These are phyloP conservation scores for Agrotis clavis DNA, from an alignment of 2,888 invertebrate genomes.

Conservation along the genomic window DNA sequence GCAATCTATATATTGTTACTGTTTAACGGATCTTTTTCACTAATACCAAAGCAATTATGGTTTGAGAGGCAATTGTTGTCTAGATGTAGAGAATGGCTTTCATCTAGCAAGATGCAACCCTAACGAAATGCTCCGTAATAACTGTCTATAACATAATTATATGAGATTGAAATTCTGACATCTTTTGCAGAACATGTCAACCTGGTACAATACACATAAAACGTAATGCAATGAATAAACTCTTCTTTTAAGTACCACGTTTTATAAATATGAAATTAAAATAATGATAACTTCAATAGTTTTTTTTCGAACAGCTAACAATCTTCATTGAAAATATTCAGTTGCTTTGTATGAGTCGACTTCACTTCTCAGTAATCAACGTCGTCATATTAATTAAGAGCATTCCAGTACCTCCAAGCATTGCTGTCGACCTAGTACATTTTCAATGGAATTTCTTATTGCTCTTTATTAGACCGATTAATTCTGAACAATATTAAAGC, in stretches of 20 bases:
- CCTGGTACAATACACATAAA: background rate
- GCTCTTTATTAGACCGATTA: slow-evolving; percentile 36
- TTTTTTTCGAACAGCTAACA: slow-evolving; percentile 9
- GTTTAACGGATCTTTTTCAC: background rate
- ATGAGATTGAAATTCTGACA: background rate
- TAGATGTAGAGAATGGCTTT: background rate
- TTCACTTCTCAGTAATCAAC: slow-evolving; percentile 39
- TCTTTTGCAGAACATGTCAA: background rate
- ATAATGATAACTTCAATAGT: background rate
- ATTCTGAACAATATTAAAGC: slow-evolving; percentile 3
- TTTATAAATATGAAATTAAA: no score
- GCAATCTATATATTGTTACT: no score
- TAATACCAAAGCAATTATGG: background rate
- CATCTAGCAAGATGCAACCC: background rate
- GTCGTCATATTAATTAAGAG: slow-evolving; percentile 50
- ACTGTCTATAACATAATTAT: background rate
- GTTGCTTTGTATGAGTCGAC: slow-evolving; percentile 25
- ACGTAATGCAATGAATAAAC: no score
- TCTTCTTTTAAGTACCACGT: no score
- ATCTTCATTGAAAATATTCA: slow-evolving; percentile 31
- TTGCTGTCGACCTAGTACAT: slow-evolving; percentile 39
- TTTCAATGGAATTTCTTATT: slow-evolving; percentile 31
- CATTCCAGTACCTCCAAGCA: slow-evolving; percentile 32
- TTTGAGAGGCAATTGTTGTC: background rate
- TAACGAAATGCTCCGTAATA: background rate